Percentiles rank a stretch among this genome's conserved stretches.
phyloP scores from a whole-genome alignment of 2,888 invertebrate species.

The Molanna angustata region DNA sequence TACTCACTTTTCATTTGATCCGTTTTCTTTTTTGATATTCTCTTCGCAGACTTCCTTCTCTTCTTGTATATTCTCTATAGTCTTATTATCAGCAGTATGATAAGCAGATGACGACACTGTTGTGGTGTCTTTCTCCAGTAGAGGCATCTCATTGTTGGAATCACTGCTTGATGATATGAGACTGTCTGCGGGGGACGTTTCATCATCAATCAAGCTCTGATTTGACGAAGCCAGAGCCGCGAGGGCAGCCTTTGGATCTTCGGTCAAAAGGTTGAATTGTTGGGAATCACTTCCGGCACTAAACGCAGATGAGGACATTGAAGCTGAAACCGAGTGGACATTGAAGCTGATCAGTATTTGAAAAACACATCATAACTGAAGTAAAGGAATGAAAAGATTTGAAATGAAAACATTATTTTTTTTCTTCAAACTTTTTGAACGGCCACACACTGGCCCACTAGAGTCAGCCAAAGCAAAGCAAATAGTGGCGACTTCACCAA shows the following conservation, averaged over 20 bases:
- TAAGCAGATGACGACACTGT: slow-evolving; percentile 50
- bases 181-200: slow-evolving; percentile 81
- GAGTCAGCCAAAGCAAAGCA: too few relatives aligned
- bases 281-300: slow-evolving; percentile 45
- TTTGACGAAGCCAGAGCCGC: slow-evolving; percentile 67
- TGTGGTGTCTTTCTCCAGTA: slow-evolving; percentile 48
- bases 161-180: slow-evolving; percentile 65
- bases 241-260: slow-evolving; percentile 74
- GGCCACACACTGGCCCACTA: too few relatives aligned
- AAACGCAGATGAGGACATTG: slow-evolving; percentile 55
- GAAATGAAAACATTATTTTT: too few relatives aligned
- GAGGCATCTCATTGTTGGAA: slow-evolving; percentile 51
- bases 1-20: slow-evolving; percentile 37
- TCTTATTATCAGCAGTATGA: slow-evolving; percentile 40
- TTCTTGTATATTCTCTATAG: slow-evolving; percentile 14
- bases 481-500: too few relatives aligned
- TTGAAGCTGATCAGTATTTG: too few relatives aligned
- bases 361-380: too few relatives aligned
- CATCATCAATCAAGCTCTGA: slow-evolving; percentile 72
- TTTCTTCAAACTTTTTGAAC: too few relatives aligned
- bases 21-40: slow-evolving; percentile 21
- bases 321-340: slow-evolving; percentile 46
- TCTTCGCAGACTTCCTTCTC: slow-evolving; percentile 25
- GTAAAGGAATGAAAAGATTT: too few relatives aligned
- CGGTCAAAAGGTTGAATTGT: slow-evolving; percentile 57